A percentile compares a stretch with the other conserved stretches of the same genome.
These are phyloP conservation scores for Gymnocypris eckloni DNA, from an alignment of 2,797 vertebrate genomes.

Conservation along the genomic window DNA sequence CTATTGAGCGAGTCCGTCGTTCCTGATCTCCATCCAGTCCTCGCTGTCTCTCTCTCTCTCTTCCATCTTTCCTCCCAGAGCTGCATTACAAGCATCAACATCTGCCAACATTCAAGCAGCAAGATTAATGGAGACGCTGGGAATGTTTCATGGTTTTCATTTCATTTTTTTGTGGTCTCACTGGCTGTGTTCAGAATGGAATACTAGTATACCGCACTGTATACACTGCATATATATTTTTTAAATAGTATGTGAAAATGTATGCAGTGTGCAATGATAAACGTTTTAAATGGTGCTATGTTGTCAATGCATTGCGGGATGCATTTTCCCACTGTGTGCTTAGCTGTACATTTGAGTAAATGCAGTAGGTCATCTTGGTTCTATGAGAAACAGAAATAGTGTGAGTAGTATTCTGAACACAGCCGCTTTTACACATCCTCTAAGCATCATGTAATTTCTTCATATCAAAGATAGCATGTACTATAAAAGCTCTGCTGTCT, in stretches of 20 bases:
- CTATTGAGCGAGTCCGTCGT: conserved; percentile 6
- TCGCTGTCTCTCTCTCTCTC: conserved; percentile 36
- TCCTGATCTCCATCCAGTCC: conserved; percentile 37
- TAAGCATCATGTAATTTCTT: neutral
- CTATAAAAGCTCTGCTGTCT: conserved; percentile 27
- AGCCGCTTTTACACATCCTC: neutral
- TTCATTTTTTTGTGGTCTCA: neutral
- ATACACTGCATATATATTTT: neutral
- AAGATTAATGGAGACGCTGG: neutral
- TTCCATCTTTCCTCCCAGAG: conserved; percentile 47
- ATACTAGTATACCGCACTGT: conserved; percentile 2
- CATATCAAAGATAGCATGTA: conserved; percentile 14
- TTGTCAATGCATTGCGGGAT: conserved; percentile 33
- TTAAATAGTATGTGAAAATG: conserved; percentile 11
- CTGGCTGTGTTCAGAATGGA: conserved; percentile 21
- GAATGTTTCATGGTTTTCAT: neutral
- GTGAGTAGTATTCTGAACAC: conserved; percentile 19
- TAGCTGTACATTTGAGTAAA: conserved; percentile 8
- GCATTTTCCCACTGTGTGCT: conserved; percentile 1
- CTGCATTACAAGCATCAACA: conserved; percentile 45
- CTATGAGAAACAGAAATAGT: neutral
- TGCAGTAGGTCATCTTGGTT: neutral
- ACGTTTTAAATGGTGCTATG: neutral
- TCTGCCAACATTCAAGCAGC: conserved; percentile 30
- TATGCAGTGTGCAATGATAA: conserved; percentile 5